Evolutionary conservation across 2,888 invertebrate species (phyloP).

Genomic region (Rhopalosiphum nymphaeae): DNA sequence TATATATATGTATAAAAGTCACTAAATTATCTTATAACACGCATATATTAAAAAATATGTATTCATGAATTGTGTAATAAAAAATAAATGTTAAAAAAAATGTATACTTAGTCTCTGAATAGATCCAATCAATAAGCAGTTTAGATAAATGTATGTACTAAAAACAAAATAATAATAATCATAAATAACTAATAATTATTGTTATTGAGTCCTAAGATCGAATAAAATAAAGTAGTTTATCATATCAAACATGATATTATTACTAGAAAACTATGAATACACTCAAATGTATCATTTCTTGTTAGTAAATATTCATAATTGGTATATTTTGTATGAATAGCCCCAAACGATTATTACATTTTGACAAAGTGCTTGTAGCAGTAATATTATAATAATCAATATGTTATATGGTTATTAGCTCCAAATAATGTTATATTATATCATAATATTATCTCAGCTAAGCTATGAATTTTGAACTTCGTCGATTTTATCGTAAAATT

Average conservation of each 20-base stretch:
- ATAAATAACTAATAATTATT: background rate
- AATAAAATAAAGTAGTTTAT: background rate
- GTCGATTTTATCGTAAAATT: background rate
- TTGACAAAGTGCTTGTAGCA: background rate
- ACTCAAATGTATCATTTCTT: background rate
- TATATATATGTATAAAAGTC: too few relatives aligned
- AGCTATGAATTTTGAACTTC: background rate
- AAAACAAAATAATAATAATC: background rate
- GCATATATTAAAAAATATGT: too few relatives aligned
- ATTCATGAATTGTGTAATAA: too few relatives aligned
- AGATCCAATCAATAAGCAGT: too few relatives aligned
- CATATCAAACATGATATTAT: background rate
- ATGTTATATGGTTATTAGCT: background rate
- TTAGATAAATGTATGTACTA: too few relatives aligned
- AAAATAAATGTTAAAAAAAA: too few relatives aligned
- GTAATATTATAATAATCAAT: background rate
- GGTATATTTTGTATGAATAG: background rate
- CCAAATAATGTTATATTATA: background rate
- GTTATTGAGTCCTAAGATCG: background rate
- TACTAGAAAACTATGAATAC: background rate
- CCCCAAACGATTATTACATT: background rate
- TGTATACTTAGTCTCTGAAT: too few relatives aligned
- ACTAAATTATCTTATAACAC: too few relatives aligned
- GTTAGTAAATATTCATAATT: background rate
- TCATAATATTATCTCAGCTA: background rate